Evolutionary conservation across 92 coral and sea anemone species (phyloP).

Genomic region (Zoanthus solanderi): DNA sequence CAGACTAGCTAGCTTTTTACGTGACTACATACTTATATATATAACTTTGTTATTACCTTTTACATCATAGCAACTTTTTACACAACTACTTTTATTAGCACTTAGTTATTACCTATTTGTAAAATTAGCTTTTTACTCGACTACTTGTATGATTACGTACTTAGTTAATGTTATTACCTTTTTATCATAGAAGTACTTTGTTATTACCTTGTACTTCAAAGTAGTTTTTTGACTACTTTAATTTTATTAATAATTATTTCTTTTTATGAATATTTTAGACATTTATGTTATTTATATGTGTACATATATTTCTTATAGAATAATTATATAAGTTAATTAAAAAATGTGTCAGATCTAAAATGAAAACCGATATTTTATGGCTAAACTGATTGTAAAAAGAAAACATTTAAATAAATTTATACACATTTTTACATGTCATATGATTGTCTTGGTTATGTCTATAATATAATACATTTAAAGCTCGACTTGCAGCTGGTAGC

Average conservation of each 20-base stretch:
- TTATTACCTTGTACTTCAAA: background rate
- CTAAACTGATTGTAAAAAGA: conserved; percentile 6
- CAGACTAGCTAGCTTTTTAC: background rate
- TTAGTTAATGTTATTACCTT: background rate
- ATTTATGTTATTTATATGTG: background rate
- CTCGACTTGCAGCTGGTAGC: background rate
- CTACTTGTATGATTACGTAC: background rate
- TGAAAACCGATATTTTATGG: background rate
- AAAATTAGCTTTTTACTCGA: background rate
- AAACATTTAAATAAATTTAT: background rate
- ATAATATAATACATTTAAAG: background rate
- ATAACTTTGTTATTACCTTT: background rate
- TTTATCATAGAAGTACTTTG: background rate
- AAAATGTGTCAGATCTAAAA: background rate
- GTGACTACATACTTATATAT: background rate
- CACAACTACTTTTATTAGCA: conserved; percentile 1
- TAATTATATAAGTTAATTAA: background rate
- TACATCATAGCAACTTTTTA: background rate
- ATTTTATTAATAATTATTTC: background rate
- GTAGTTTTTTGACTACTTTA: background rate
- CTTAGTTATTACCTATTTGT: conserved; percentile 12
- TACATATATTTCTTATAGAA: background rate
- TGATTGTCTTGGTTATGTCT: background rate
- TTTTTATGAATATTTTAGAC: background rate
- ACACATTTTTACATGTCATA: background rate